Evolutionary conservation across 1,140 invertebrate genomes (phyloP).

Genomic region (Procambarus clarkii): DNA sequence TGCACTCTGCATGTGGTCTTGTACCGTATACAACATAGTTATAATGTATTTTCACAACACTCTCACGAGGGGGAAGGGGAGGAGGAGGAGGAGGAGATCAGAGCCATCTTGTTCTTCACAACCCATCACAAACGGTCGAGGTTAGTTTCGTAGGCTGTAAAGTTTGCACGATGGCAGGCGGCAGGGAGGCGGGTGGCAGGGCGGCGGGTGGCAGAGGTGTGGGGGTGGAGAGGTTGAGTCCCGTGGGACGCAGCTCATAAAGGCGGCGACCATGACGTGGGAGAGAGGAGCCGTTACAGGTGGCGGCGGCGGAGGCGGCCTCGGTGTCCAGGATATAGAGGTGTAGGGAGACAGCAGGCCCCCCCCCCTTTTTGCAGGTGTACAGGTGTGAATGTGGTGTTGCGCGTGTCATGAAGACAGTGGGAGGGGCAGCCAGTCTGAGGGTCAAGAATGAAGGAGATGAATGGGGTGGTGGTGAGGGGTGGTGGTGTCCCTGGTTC

Average conservation of each 20-base stretch:
- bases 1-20: background rate
- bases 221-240: background rate
- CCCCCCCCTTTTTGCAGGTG: too few species aligned
- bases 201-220: background rate
- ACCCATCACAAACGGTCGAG: background rate
- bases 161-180: background rate
- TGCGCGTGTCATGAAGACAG: too few species aligned
- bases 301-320: background rate
- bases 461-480: too few species aligned
- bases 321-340: background rate
- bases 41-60: background rate
- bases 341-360: background rate
- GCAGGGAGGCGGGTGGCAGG: slow-evolving; percentile 3
- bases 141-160: background rate
- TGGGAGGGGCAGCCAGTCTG: too few species aligned
- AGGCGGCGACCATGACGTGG: slow-evolving; percentile 8
- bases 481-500: too few species aligned
- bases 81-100: background rate
- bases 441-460: too few species aligned
- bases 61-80: background rate
- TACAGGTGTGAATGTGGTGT: background rate
- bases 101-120: background rate
- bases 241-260: slow-evolving; percentile 15
- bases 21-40: background rate
- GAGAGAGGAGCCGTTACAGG: slow-evolving; percentile 9